Base-by-base conservation (phyloP, 2,113 vertebrate species). In the Noturus placidus region DNA sequence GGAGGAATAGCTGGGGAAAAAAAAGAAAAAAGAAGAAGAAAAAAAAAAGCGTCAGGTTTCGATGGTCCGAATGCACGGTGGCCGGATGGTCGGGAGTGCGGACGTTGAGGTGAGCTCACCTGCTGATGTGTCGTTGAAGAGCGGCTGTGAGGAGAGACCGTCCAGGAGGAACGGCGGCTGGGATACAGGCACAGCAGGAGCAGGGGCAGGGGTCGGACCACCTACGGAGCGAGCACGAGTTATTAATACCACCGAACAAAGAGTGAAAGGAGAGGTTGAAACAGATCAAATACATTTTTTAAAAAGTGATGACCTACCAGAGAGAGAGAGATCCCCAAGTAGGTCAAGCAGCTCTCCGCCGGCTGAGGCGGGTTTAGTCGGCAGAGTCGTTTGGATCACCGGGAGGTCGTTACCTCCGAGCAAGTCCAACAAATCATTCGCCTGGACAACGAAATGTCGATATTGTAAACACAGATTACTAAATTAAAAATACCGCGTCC, bases 311-410 rank as follows among this genome's bases (percentile, higher is more conserved):
- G 61, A 63, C 94, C 92, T 91, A 99, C 98, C 97, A 94, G 96
- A 95, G 89, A 99, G 93, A 54, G 96, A 97, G 89, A 99, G 96
- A 90, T 98, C 98, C 91, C 97, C 97, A 79, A 99, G 94, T 61
- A 99, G 96, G 90, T 99, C 98, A 78, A 99, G 97, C 83, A 99
- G 96, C 92, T 99, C 98, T 91, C 98, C 98, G 89, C 98, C 98
- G 91, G 96, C 96, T 92, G 96, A 96, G 27, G 95, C 94, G 52
- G 96, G 97, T 92, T 99, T 99, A 87, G 92, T 96, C 91, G 97
- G 94, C 90, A 97, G 94, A 38, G 94, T 95, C 76, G 96, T 99
- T 89, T 96, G 96, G 93, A 99, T 99, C 90, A 98, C 96, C 79
- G 97, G 96, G 82, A 96, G 95, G 88, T 99, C 97, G 90, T 95